These are phyloP conservation scores for Cryptoleucopteryx plumbea DNA, from an alignment of 2,113 vertebrate genomes.

Conservation along the genomic window DNA sequence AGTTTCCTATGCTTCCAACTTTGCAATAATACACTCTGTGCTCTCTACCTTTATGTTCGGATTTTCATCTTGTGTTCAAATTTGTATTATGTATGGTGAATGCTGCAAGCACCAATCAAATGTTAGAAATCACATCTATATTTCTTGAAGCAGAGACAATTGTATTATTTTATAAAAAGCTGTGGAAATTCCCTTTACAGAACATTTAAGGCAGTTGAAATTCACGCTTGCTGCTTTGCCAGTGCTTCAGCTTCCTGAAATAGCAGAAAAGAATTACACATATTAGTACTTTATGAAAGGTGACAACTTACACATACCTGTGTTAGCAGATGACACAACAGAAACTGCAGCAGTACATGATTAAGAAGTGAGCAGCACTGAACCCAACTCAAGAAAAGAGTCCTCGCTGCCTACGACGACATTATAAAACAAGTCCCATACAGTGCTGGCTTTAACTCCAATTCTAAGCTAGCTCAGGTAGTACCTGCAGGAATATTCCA, in stretches of 20 bases:
- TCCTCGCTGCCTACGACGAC: neutral
- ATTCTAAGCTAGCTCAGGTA: neutral
- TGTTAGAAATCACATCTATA: slow-evolving; percentile 53
- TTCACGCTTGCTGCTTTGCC: slow-evolving; percentile 74
- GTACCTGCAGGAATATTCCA: neutral
- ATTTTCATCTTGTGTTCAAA: slow-evolving; percentile 33
- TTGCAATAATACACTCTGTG: neutral
- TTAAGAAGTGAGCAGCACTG: neutral
- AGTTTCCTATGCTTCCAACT: neutral
- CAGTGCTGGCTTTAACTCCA: neutral
- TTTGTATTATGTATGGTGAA: slow-evolving; percentile 5
- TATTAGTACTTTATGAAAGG: neutral
- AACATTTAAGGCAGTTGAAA: slow-evolving; percentile 54
- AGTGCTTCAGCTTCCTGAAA: slow-evolving; percentile 80
- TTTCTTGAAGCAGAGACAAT: slow-evolving; percentile 64
- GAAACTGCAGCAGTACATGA: neutral
- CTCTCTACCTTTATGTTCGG: slow-evolving; percentile 26
- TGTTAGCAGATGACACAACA: neutral
- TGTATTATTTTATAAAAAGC: slow-evolving; percentile 69
- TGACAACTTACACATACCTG: neutral
- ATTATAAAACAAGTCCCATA: neutral
- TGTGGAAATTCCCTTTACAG: slow-evolving; percentile 66
- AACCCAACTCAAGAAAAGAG: neutral
- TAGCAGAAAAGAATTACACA: slow-evolving; percentile 2
- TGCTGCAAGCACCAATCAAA: slow-evolving; percentile 63